Evolutionary conservation across 2,797 vertebrate genomes (phyloP).

Genomic region (Setipinna tenuifilis): DNA sequence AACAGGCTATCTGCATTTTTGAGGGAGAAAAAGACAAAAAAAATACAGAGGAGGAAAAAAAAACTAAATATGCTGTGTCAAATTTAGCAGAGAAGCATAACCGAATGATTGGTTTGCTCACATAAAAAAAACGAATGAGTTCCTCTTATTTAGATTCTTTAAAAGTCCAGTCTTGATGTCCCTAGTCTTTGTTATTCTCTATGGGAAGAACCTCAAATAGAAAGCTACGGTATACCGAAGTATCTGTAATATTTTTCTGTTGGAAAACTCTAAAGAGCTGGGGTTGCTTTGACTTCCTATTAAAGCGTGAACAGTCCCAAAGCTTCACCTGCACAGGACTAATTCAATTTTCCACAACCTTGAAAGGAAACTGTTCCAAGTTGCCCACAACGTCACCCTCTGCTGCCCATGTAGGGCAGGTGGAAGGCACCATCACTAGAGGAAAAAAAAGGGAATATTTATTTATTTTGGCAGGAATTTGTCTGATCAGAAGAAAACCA

Average conservation of each 20-base stretch:
- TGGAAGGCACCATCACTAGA: background rate
- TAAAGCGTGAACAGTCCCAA: background rate
- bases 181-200: constrained; percentile 1
- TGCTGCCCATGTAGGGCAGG: background rate
- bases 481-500: background rate
- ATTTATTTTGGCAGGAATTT: background rate
- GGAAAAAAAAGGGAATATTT: background rate
- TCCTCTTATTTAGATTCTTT: constrained; percentile 12
- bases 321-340: background rate
- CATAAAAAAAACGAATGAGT: constrained; percentile 21
- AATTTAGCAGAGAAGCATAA: constrained; percentile 51
- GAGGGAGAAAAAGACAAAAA: constrained; percentile 46
- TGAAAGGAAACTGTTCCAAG: constrained; percentile 1
- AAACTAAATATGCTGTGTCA: constrained; percentile 51
- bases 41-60: background rate
- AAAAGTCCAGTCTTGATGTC: constrained; percentile 9
- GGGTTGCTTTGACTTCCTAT: constrained; percentile 7
- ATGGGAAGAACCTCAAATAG: background rate
- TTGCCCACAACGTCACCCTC: background rate
- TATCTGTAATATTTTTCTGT: constrained; percentile 1
- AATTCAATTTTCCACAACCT: constrained; percentile 21
- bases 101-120: constrained; percentile 47
- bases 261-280: background rate
- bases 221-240: background rate
- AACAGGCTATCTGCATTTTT: constrained; percentile 55